Base-by-base conservation (phyloP, 1,140 invertebrate species). In the Wiebesia pumilae region DNA sequence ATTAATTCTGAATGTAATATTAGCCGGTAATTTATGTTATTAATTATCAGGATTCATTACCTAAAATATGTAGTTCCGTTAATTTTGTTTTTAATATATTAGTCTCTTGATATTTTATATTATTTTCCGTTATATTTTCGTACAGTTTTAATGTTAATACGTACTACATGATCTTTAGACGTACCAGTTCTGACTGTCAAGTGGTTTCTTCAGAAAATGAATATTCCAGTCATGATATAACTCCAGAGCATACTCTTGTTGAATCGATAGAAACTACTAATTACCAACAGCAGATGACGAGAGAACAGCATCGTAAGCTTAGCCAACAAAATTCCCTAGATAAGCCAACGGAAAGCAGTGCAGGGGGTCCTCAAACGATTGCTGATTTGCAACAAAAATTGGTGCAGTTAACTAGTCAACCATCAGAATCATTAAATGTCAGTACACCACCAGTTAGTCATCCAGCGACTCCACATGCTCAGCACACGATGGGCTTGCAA, bases 371-470 rank as follows among this genome's bases (percentile, higher is more conserved):
- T 10, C 93, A 94, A 79, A 95, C 95, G 9, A 95, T 95, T 83
- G 94, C 94, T 10, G 94, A 95, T 89, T 89, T 95, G 3, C 94
- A 95, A 83, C 94, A 95, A 71, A 95, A 95, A 89, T 91, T 95
- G 80, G 91, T 93, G 12, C 94, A 95, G 89, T 87, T 95, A 83
- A 95, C 95, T 71, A 94, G 93, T 89, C 95, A 95, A 84, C 94
- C 94, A 40, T 93, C 93, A n/a, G 94, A 95, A 90, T 91, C 93
- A 27, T 81, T 93, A 19, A 92, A 93, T 43, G 91, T 93, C 58
- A 93, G 91, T 38, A 95, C 94, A 69, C 94, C 92, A 9, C 91
- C 94, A 84, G 90, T 92, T 58, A 95, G 94, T 89, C 95, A 95
- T 89, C 95, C 95, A 30, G 93, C 95, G 12, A 96, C 95, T 0